phyloP scores from a whole-genome alignment of 2,113 vertebrate genomes.

The Chionodraco myersi region DNA sequence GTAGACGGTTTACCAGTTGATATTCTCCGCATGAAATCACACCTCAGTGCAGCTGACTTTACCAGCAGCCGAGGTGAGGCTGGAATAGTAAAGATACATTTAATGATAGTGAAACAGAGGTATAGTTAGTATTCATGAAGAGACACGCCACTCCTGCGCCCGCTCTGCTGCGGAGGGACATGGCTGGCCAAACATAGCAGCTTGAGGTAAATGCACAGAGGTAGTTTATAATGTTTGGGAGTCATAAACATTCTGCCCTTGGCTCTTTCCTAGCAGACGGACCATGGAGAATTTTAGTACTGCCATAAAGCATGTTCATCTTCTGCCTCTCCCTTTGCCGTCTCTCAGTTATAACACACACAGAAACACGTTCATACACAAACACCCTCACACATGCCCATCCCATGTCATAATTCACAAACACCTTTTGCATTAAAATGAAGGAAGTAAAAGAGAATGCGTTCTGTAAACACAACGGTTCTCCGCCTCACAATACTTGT shows the following conservation, averaged over 20 bases:
- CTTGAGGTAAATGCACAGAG: conserved; percentile 79
- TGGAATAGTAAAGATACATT: conserved; percentile 75
- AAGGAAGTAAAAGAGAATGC: conserved; percentile 52
- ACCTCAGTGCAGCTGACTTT: conserved; percentile 58
- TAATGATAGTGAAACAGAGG: conserved; percentile 74
- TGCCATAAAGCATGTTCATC: conserved; percentile 84
- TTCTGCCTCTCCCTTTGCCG: conserved; percentile 66
- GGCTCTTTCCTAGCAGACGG: conserved; percentile 84
- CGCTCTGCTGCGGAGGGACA: conserved; percentile 61
- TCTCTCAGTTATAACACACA: conserved; percentile 67
- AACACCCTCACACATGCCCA: conserved; percentile 47
- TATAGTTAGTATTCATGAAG: conserved; percentile 81
- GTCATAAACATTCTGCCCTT: conserved; percentile 87
- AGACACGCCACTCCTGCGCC: conserved; percentile 51
- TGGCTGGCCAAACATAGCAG: conserved; percentile 78
- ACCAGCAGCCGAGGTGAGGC: conserved; percentile 60
- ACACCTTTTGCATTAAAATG: conserved; percentile 70
- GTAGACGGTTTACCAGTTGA: conserved; percentile 46
- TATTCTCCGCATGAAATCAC: conserved; percentile 68
- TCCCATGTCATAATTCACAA: conserved; percentile 69
- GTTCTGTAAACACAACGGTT: conserved; percentile 51
- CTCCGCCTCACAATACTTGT: conserved; percentile 24
- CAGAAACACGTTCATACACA: conserved; percentile 54
- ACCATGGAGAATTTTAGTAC: conserved; percentile 84
- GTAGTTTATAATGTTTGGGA: conserved; percentile 85